phyloP scores from a whole-genome alignment of 2,113 vertebrate genomes.

The Hypomesus transpacificus region DNA sequence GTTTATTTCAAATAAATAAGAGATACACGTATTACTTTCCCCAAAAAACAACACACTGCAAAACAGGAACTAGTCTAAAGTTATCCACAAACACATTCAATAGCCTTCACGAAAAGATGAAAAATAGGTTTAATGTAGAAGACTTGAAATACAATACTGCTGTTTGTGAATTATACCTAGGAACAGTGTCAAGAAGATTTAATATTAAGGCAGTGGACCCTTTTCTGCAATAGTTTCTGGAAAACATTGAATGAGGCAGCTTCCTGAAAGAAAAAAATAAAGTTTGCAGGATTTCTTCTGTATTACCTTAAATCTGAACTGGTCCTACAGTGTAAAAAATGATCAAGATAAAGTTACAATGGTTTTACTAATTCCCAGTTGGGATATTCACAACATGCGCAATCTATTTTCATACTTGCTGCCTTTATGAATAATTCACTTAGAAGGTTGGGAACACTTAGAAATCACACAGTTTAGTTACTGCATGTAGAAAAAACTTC shows the following conservation, averaged over 20 bases:
- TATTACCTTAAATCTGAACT: neutral
- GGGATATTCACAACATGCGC: too few species aligned
- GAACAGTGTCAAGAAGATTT: conserved; percentile 8
- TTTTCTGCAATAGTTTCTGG: neutral
- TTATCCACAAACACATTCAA: conserved; percentile 23
- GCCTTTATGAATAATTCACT: neutral
- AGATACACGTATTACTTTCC: conserved; percentile 17
- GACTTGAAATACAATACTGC: conserved; percentile 13
- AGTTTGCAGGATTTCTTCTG: neutral
- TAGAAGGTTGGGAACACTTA: neutral
- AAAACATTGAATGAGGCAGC: neutral
- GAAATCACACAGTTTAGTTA: neutral
- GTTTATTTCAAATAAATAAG: conserved; percentile 59
- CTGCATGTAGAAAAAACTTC: neutral
- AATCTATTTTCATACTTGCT: neutral
- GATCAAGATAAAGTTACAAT: too few species aligned
- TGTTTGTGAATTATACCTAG: conserved; percentile 2
- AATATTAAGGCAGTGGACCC: conserved; percentile 6
- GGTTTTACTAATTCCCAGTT: too few species aligned
- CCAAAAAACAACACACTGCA: conserved; percentile 26
- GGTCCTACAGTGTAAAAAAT: neutral
- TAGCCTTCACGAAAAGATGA: conserved; percentile 26
- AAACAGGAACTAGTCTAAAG: conserved; percentile 15
- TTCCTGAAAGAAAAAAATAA: neutral
- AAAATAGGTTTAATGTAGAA: conserved; percentile 14